phyloP scores from a whole-genome alignment of 2,797 vertebrate genomes.

The Furcifer pardalis region DNA sequence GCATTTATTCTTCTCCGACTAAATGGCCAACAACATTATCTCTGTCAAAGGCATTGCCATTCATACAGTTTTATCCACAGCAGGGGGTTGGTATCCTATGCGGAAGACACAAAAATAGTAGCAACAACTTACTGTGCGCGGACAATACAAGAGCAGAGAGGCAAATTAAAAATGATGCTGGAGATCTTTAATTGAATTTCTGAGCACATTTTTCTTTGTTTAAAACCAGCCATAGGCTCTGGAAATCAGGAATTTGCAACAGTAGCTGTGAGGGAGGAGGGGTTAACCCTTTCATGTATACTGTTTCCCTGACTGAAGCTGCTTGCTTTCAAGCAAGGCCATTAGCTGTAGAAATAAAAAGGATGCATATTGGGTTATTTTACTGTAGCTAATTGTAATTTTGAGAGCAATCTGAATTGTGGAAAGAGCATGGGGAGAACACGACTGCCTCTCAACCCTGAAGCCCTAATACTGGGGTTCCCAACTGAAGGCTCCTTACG shows the following conservation, averaged over 20 bases:
- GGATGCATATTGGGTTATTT: not conserved
- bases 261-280: too few species aligned
- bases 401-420: not conserved
- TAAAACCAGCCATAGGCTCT: not conserved
- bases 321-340: too few species aligned
- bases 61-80: not conserved
- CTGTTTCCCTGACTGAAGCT: too few species aligned
- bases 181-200: too few species aligned
- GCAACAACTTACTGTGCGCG: not conserved
- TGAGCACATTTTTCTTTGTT: not conserved
- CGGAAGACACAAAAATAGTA: not conserved
- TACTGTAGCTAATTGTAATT: not conserved
- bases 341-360: not conserved
- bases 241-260: too few species aligned
- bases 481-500: too few species aligned
- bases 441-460: not conserved
- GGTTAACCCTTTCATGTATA: not conserved
- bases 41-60: not conserved
- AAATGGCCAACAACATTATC: not conserved
- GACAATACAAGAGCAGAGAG: not conserved
- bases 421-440: not conserved
- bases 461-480: too few species aligned
- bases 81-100: not conserved
- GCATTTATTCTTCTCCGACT: not conserved
- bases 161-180: too few species aligned